Evolutionary conservation across 2,113 vertebrate genomes (phyloP), one percentile per base, ranked within the genome.

Genomic region (Australoheros scitulus): DNA sequence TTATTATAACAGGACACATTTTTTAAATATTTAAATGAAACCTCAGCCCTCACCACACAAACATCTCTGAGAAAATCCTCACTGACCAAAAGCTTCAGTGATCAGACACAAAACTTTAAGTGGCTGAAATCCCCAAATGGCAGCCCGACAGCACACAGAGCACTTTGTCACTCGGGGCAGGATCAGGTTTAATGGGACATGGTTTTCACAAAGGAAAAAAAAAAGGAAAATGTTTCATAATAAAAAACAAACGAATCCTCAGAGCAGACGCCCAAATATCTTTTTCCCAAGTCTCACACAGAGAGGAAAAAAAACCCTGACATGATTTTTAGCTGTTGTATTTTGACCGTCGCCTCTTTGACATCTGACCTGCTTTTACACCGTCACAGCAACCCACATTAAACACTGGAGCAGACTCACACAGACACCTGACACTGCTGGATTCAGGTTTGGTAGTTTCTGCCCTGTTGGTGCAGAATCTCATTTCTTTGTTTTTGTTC

Each of bases 401-500:
- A 11, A 56, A 10, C 13, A 29, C 9, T 2, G 9, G 36, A 8
- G 36, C 11, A 72, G 59, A 83, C 29, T 55, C 58, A 36, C 32
- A 76, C 14, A 61, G 10, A 41, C 9, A 15, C 29, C 68, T 36
- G 84, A 94, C 11, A 81, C 88, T 14, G 11, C 60, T 79, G 72
- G n/a, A 11, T 80, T 65, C 8, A 38, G 56, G 59, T 61, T 57
- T 32, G 41, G 11, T 76, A 76, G 87, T 89, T 90, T 92, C 77
- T 84, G 82, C 18, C 80, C 65, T 81, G 20, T 58, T 38, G 47
- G 60, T 86, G 58, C 38, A 76, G 59, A 86, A 72, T 74, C 56
- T n/a, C 26, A 14, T 81, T 72, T 83, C 77, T 43, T 75, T 64
- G 63, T 22, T 86, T 61, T 80, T 83, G 63, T 84, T 85, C 52